These are phyloP conservation scores for Felis catus DNA, from an alignment of 2,113 vertebrate species.

Conservation along the genomic window DNA sequence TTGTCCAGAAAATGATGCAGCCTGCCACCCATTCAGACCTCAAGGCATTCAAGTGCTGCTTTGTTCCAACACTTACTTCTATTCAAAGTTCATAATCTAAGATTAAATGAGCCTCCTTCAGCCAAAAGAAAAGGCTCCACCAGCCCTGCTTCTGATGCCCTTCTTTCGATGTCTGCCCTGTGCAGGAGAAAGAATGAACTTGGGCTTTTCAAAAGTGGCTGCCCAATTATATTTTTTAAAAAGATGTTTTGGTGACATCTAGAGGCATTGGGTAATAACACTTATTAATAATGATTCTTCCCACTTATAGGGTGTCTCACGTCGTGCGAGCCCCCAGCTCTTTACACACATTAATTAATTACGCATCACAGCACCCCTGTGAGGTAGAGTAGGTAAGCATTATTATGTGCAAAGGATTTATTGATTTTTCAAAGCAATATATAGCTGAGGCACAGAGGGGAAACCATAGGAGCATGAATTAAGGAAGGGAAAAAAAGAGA, in stretches of 20 bases:
- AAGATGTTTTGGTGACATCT: slow-evolving; percentile 84
- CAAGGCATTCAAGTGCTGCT: not conserved
- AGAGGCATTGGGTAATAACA: slow-evolving; percentile 81
- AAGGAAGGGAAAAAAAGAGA: slow-evolving; percentile 11
- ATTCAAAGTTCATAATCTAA: not conserved
- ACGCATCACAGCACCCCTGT: slow-evolving; percentile 71
- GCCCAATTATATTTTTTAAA: slow-evolving; percentile 74
- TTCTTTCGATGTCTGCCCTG: not conserved
- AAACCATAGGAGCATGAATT: slow-evolving; percentile 54
- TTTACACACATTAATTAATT: slow-evolving; percentile 80
- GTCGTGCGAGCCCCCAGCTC: slow-evolving; percentile 43
- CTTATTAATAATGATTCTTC: slow-evolving; percentile 77
- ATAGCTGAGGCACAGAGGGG: slow-evolving; percentile 54
- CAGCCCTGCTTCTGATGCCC: fast-evolving
- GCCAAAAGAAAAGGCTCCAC: not conserved
- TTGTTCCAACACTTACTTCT: not conserved
- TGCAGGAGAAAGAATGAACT: not conserved
- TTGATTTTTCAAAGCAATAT: slow-evolving; percentile 76
- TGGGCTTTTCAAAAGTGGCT: slow-evolving; percentile 13
- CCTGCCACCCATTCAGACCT: not conserved
- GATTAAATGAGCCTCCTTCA: not conserved
- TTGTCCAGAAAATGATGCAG: slow-evolving; percentile 16
- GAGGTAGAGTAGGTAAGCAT: slow-evolving; percentile 71
- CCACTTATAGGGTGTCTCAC: slow-evolving; percentile 9
- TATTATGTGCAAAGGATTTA: slow-evolving; percentile 78